These are phyloP conservation scores for Pelagia noctiluca DNA, from an alignment of 30 jellyfish, hydroid and myxozoan genomes.

Conservation along the genomic window DNA sequence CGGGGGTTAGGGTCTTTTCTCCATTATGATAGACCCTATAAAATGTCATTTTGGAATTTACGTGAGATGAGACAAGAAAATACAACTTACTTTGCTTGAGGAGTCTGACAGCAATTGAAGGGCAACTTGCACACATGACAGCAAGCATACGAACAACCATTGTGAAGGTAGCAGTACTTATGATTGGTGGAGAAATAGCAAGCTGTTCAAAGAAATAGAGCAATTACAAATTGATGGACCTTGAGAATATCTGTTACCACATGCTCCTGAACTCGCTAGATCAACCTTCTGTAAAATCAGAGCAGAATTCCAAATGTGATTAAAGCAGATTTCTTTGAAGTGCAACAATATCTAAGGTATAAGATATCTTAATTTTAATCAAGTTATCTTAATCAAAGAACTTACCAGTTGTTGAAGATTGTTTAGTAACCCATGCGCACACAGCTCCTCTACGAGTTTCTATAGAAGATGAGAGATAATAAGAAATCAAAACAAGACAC, in stretches of 20 bases:
- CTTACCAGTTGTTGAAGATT: slow-evolving; percentile 92
- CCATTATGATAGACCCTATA: too few species aligned
- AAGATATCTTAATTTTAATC: too few species aligned
- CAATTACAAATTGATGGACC: too few species aligned
- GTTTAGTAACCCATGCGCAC: slow-evolving; percentile 85
- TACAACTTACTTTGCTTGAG: slow-evolving; percentile 78
- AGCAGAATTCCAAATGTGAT: too few species aligned
- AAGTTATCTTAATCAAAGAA: too few species aligned
- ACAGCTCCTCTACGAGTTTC: slow-evolving; percentile 78
- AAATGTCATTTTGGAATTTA: too few species aligned
- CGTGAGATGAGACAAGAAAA: background rate
- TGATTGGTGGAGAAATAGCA: slow-evolving; percentile 85
- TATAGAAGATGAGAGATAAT: background rate
- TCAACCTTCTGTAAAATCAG: too few species aligned
- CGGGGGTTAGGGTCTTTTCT: too few species aligned
- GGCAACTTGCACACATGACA: slow-evolving; percentile 93
- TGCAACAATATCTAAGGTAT: too few species aligned
- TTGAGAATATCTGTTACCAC: too few species aligned
- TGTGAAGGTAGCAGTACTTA: slow-evolving; percentile 87
- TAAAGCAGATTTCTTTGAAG: too few species aligned
- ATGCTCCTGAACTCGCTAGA: too few species aligned
- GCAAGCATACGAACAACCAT: slow-evolving; percentile 98
- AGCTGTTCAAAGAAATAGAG: slow-evolving; percentile 44
- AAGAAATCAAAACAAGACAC: background rate
- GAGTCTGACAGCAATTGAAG: slow-evolving; percentile 87